Evolutionary conservation across 2,888 invertebrate species (phyloP).

Genomic region (Terebella lapidaria): DNA sequence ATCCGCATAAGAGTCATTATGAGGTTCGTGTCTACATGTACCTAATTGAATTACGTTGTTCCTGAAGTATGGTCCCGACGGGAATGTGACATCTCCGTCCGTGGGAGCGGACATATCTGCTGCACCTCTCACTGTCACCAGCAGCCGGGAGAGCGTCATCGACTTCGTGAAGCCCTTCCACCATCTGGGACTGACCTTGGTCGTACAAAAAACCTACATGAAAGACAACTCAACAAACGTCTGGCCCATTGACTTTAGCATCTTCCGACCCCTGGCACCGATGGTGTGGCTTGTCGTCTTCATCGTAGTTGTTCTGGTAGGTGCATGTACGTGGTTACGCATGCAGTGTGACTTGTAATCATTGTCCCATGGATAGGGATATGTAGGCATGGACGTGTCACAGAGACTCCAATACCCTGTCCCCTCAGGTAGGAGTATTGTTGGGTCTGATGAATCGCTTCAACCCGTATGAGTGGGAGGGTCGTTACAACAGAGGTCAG

Average conservation of each 20-base stretch:
- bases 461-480: constrained; percentile 24
- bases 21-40: too few species aligned
- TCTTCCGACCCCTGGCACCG: constrained; percentile 14
- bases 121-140: constrained; percentile 10
- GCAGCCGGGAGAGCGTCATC: constrained; percentile 8
- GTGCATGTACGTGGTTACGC: constrained; percentile 2
- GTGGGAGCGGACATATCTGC: constrained; percentile 7
- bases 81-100: neutral
- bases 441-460: constrained; percentile 21
- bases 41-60: too few species aligned
- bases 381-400: neutral
- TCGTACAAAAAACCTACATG: constrained; percentile 13
- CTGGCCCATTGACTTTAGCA: constrained; percentile 11
- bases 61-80: neutral
- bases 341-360: too few species aligned
- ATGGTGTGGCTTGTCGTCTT: constrained; percentile 14
- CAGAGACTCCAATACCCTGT: too few species aligned
- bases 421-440: constrained; percentile 16
- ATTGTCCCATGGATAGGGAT: too few species aligned
- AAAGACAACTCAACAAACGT: neutral
- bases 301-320: constrained; percentile 13
- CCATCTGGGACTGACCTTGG: constrained; percentile 15
- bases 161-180: constrained; percentile 23
- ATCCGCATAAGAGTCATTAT: too few species aligned
- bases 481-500: constrained; percentile 12